Percentiles rank a stretch among this genome's conserved stretches.
phyloP scores from a whole-genome alignment of 1,140 invertebrate species.

The Cyrtorhinus lividipennis region DNA sequence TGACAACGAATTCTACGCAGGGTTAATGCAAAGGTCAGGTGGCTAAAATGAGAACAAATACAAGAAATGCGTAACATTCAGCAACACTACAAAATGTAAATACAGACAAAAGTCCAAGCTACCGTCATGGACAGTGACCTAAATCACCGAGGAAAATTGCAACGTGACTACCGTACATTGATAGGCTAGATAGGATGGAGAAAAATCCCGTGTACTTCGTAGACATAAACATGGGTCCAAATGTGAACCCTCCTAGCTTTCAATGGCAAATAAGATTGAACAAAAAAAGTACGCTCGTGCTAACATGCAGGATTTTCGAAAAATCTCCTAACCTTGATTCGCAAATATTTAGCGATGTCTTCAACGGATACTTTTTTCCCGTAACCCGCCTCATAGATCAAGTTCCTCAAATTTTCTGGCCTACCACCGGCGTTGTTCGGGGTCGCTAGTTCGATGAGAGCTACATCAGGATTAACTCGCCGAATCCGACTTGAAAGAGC shows the following conservation, averaged over 20 bases:
- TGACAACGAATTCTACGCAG: too few relatives aligned
- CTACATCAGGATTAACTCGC: background rate
- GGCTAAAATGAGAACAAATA: too few relatives aligned
- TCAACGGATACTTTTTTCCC: background rate
- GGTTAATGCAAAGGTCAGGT: too few relatives aligned
- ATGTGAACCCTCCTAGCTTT: background rate
- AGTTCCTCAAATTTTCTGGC: background rate
- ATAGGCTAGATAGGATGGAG: too few relatives aligned
- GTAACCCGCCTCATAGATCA: background rate
- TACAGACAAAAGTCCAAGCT: background rate
- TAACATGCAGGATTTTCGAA: background rate
- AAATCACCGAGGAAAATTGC: background rate
- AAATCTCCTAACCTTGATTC: background rate
- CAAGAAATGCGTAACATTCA: too few relatives aligned
- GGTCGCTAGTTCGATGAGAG: background rate
- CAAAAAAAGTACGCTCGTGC: background rate
- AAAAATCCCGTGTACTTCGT: background rate
- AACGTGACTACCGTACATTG: background rate
- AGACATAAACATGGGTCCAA: background rate
- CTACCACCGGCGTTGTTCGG: background rate
- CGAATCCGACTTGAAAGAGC: background rate
- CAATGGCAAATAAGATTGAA: background rate
- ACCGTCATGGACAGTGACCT: background rate
- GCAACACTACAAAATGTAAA: too few relatives aligned
- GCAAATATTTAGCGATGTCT: slow-evolving; percentile 1